These are phyloP conservation scores for Scolanthus callimorphus DNA, from an alignment of 92 coral and sea anemone species.

Conservation along the genomic window DNA sequence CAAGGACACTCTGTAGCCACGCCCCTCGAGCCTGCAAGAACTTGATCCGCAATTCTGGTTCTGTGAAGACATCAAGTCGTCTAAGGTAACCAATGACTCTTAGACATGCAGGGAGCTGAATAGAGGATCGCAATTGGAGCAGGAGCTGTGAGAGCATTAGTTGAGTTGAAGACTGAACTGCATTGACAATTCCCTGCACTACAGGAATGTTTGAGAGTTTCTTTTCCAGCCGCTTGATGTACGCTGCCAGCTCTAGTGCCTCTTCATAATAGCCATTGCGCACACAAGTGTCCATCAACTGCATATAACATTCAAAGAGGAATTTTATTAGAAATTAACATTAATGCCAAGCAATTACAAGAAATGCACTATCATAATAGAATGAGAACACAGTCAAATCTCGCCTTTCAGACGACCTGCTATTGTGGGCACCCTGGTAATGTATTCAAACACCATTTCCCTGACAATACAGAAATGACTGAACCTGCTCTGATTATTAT, in stretches of 20 bases:
- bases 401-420: neutral
- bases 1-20: conserved; percentile 81
- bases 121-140: conserved; percentile 89
- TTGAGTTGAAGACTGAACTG: conserved; percentile 85
- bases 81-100: conserved; percentile 96
- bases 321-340: too few relatives aligned
- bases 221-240: conserved; percentile 89
- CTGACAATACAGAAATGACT: too few relatives aligned
- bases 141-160: conserved; percentile 91
- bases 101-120: conserved; percentile 94
- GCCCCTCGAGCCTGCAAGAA: conserved; percentile 96
- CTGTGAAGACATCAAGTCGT: conserved; percentile 87
- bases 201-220: conserved; percentile 82
- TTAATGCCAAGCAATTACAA: neutral
- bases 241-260: conserved; percentile 88
- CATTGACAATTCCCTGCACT: conserved; percentile 79
- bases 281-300: conserved; percentile 99
- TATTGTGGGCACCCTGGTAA: too few relatives aligned
- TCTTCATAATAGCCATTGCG: conserved; percentile 96
- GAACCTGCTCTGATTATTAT: too few relatives aligned
- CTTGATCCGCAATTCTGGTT: conserved; percentile 91
- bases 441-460: too few relatives aligned
- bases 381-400: too few relatives aligned
- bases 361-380: neutral
- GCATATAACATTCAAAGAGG: too few relatives aligned